A percentile compares a stretch with the other conserved stretches of the same genome.
Conservation (phyloP, 2,113 vertebrate genomes). For the Numida meleagris region DNA sequence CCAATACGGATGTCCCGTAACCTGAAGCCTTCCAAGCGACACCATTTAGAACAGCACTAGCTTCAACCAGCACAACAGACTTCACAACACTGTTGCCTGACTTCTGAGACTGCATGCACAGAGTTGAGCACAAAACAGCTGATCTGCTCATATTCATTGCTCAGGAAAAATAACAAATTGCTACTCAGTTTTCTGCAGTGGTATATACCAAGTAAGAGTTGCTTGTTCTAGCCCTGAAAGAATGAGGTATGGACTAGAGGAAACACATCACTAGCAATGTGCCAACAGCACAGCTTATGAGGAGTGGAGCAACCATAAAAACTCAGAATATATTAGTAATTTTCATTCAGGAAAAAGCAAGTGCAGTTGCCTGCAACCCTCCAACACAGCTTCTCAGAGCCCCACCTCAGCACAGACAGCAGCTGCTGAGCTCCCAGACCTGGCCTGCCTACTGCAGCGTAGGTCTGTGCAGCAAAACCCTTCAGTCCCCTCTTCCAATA, state of each 20-base stretch:
- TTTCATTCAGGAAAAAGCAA: background rate
- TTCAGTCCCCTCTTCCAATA: background rate
- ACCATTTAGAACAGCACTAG: fast-evolving
- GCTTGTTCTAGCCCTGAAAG: background rate
- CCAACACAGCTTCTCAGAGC: background rate
- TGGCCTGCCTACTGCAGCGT: background rate
- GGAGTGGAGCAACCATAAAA: background rate
- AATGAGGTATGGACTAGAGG: background rate
- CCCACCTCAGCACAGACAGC: background rate
- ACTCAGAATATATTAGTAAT: background rate
- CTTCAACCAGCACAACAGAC: background rate
- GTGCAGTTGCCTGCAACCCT: background rate
- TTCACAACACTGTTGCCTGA: background rate
- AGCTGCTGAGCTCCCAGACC: background rate
- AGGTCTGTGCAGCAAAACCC: background rate
- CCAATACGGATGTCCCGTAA: background rate
- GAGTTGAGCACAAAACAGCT: background rate
- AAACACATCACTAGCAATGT: background rate
- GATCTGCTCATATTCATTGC: background rate
- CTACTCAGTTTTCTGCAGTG: background rate
- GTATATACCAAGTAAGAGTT: background rate
- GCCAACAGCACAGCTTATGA: background rate
- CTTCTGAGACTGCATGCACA: background rate
- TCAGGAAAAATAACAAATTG: background rate
- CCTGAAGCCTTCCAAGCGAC: background rate